Conservation (phyloP, 2,888 invertebrate species). For the Opisthograptis luteolata region DNA sequence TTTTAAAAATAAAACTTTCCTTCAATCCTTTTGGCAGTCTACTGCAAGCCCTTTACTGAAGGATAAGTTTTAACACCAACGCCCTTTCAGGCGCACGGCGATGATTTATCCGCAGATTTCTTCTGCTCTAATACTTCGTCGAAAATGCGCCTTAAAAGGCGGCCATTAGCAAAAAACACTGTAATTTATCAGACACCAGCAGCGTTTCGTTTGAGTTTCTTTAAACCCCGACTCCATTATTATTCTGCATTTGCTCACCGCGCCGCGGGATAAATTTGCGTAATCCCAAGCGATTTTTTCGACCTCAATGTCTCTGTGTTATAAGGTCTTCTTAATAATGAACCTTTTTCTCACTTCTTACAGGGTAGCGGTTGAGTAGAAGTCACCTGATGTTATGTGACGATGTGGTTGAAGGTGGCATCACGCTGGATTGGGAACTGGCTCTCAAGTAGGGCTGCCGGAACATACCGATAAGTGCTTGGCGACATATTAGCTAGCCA, state of each 20-base stretch:
- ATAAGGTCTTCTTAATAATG: constrained; percentile 18
- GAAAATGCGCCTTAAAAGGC: constrained; percentile 53
- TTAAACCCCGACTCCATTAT: constrained; percentile 70
- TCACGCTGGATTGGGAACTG: no score
- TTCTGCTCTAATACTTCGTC: constrained; percentile 46
- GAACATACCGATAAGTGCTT: no score
- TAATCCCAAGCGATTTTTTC: constrained; percentile 65
- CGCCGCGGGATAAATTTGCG: constrained; percentile 67
- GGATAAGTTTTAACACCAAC: constrained; percentile 16
- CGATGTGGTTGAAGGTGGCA: no score
- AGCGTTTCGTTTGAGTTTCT: constrained; percentile 59
- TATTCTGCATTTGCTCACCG: constrained; percentile 67
- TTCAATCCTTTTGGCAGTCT: background rate
- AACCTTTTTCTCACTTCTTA: no score
- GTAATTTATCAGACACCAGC: constrained; percentile 76
- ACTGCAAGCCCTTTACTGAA: background rate
- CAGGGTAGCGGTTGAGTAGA: no score
- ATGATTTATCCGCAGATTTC: constrained; percentile 33
- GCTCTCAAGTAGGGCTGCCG: no score
- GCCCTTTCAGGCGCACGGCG: constrained; percentile 21
- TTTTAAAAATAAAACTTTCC: constrained; percentile 6
- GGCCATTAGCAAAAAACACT: constrained; percentile 72
- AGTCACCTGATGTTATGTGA: no score
- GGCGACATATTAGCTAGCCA: no score
- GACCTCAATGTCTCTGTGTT: constrained; percentile 29